Conservation (phyloP, 37 sponge, comb jelly and placozoan genomes). For the Axinella damicornis region DNA sequence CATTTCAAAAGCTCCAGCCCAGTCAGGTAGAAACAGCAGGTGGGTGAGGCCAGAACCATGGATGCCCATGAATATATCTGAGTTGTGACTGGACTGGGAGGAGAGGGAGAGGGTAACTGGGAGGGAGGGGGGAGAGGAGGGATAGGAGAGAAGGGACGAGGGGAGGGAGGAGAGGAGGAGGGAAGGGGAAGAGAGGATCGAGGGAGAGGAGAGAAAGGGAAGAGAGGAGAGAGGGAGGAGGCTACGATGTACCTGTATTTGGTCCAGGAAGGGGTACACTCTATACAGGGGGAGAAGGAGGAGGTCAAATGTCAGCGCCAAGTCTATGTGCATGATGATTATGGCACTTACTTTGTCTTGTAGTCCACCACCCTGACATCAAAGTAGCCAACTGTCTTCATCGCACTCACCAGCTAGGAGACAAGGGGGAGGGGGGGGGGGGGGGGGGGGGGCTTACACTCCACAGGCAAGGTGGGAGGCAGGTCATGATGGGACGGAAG, state of each 20-base stretch:
- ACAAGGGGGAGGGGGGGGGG: background rate
- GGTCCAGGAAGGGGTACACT: slow-evolving; percentile 69
- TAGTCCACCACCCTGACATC: slow-evolving; percentile 77
- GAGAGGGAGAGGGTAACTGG: background rate
- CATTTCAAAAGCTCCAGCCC: slow-evolving; percentile 93
- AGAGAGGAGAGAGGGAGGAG: background rate
- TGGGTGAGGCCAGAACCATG: slow-evolving; percentile 95
- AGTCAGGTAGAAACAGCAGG: slow-evolving; percentile 92
- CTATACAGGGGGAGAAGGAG: slow-evolving; percentile 5
- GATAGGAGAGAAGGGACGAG: background rate
- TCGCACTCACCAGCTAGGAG: slow-evolving; percentile 50
- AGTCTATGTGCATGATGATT: background rate
- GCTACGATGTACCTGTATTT: slow-evolving; percentile 51
- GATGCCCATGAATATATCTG: slow-evolving; percentile 92
- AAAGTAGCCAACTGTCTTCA: slow-evolving; percentile 65
- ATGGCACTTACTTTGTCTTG: slow-evolving; percentile 42
- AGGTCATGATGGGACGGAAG: too few species aligned
- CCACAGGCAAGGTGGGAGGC: too few species aligned
- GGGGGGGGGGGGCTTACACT: too few species aligned
- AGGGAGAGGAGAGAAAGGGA: background rate
- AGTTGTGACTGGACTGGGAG: slow-evolving; percentile 76
- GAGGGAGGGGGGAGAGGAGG: too few species aligned
- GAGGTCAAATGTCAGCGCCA: background rate
- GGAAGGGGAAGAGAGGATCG: background rate
- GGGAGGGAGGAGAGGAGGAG: background rate